Evolutionary conservation across 2,888 invertebrate genomes (phyloP).

Genomic region (Pristionchus maxplancki): DNA sequence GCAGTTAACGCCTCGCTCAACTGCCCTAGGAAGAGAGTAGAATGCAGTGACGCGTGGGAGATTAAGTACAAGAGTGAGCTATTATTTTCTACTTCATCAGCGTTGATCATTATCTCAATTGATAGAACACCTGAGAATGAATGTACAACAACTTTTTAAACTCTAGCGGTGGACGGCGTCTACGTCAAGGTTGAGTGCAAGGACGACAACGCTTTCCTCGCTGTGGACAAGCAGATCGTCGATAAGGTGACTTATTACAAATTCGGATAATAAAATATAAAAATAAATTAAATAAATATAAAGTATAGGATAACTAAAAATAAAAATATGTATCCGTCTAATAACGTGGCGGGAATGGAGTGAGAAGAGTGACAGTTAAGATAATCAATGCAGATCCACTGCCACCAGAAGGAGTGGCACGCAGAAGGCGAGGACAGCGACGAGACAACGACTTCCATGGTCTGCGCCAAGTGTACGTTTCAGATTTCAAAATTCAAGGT

Average conservation of each 20-base stretch:
- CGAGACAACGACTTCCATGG: not conserved
- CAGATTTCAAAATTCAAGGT: too few relatives aligned
- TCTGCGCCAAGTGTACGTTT: not conserved
- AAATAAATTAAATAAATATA: too few relatives aligned
- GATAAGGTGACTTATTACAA: too few relatives aligned
- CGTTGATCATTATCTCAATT: too few relatives aligned
- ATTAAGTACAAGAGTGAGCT: slow-evolving; percentile 15
- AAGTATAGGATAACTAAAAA: too few relatives aligned
- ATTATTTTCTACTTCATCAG: not conserved
- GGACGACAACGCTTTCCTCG: not conserved
- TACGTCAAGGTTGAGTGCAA: not conserved
- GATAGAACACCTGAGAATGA: too few relatives aligned
- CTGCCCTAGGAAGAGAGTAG: slow-evolving; percentile 5
- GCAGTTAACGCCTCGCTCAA: not conserved
- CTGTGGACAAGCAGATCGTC: slow-evolving; percentile 4
- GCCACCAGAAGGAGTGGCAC: not conserved
- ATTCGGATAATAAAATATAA: too few relatives aligned
- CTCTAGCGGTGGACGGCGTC: too few relatives aligned
- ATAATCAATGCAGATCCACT: not conserved
- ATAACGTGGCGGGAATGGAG: too few relatives aligned
- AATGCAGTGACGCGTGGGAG: not conserved
- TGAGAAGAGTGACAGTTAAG: too few relatives aligned
- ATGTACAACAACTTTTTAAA: too few relatives aligned
- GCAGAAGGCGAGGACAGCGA: not conserved
- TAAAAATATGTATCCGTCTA: too few relatives aligned